Evolutionary conservation across 2,113 vertebrate genomes (phyloP), one percentile per base, ranked within the genome.

Genomic region (Smithornis capensis): DNA sequence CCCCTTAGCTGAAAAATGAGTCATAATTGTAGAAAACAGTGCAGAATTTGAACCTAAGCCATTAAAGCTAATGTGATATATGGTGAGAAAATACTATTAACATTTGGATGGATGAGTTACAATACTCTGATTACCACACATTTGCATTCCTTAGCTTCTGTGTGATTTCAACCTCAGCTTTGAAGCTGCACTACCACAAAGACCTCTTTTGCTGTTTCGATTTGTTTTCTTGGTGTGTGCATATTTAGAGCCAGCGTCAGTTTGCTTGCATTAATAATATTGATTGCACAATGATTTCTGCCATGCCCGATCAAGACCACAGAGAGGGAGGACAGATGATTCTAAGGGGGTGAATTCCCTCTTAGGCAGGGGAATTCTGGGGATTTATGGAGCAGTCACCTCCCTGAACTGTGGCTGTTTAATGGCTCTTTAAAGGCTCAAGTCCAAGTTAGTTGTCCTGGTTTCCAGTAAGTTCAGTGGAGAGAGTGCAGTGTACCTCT

Each of bases 61-160:
- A 93, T 94, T 97, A 96, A 94, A 78, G 83, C 73, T 92, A 95
- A 78, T 94, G 90, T 87, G 94, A 96, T 91, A 88, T 87, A 90
- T 67, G 69, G 95, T 95, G 93, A 93, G 95, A 94, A 96, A 96
- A 97, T 92, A 88, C 90, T 92, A 93, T 95, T 92, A 97, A 93
- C 88, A 50, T 91, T 83, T 90, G 88, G 92, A 92, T 77, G 80
- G 95, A 94, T 93, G 92, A 92, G 76, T 92, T 97, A 96, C 90
- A 93, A 80, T 81, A 71, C 56, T 88, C 79, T 86, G 79, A 93
- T 94, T 94, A 94, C 83, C 65, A 64, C 90, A 89, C 64, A 95
- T 93, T 94, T 96, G 76, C 92, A 97, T 96, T 97, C 83, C 57
- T 76, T 59, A 64, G 73, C 88, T 93, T 81, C 92, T 64, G 12